phyloP scores from a whole-genome alignment of 2,888 invertebrate genomes.

The Melinaea menophilus region DNA sequence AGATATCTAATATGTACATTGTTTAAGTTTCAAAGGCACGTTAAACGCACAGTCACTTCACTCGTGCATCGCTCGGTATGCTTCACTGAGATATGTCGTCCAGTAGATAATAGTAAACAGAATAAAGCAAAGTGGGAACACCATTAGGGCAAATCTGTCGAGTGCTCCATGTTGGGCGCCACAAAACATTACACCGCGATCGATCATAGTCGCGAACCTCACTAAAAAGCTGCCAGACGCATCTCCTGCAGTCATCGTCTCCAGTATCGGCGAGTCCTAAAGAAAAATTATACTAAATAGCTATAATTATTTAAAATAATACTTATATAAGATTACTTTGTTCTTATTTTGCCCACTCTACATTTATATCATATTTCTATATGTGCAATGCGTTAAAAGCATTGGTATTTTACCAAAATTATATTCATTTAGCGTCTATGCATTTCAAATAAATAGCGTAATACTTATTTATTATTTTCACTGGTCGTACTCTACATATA shows the following conservation, averaged over 20 bases:
- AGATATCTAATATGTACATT: slow-evolving; percentile 63
- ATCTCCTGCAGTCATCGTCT: slow-evolving; percentile 55
- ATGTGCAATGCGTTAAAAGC: slow-evolving; percentile 29
- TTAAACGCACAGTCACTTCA: slow-evolving; percentile 33
- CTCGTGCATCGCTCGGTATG: slow-evolving; percentile 55
- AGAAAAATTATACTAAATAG: slow-evolving; percentile 22
- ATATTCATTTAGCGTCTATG: neutral
- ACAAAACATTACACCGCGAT: slow-evolving; percentile 78
- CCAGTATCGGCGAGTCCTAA: slow-evolving; percentile 71
- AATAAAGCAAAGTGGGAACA: slow-evolving; percentile 78
- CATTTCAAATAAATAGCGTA: neutral
- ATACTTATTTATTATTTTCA: neutral
- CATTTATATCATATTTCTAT: slow-evolving; percentile 8
- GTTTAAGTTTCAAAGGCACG: slow-evolving; percentile 20
- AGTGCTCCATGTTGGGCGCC: slow-evolving; percentile 79
- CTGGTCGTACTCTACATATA: neutral
- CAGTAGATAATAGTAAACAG: slow-evolving; percentile 79
- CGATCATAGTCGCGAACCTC: slow-evolving; percentile 63
- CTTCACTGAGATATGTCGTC: slow-evolving; percentile 80
- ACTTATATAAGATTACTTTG: neutral
- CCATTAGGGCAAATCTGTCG: slow-evolving; percentile 78
- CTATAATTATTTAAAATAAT: too few relatives aligned
- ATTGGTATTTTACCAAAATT: slow-evolving; percentile 19
- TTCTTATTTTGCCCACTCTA: slow-evolving; percentile 4
- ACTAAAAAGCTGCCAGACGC: slow-evolving; percentile 48